These are phyloP conservation scores for Colaptes auratus DNA, from an alignment of 2,113 vertebrate species.

Conservation along the genomic window DNA sequence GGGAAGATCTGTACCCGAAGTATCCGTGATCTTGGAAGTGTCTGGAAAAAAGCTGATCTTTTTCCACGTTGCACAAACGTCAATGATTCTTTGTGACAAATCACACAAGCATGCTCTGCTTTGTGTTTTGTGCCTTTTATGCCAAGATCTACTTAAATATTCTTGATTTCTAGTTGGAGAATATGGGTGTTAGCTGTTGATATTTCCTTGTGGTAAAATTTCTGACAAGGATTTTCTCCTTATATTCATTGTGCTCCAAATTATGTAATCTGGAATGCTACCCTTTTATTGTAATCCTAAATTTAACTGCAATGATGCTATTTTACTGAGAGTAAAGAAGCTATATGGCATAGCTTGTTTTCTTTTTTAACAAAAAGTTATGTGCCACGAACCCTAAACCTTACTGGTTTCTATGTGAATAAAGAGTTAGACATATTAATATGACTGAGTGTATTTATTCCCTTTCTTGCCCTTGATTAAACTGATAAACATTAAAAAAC, in stretches of 20 bases:
- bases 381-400: slow-evolving; percentile 45
- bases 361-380: slow-evolving; percentile 55
- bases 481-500: not conserved
- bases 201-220: slow-evolving; percentile 61
- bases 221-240: slow-evolving; percentile 62
- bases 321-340: slow-evolving; percentile 60
- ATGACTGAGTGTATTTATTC: not conserved
- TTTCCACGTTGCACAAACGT: slow-evolving; percentile 43
- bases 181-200: slow-evolving; percentile 46
- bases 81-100: slow-evolving; percentile 38
- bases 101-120: slow-evolving; percentile 42
- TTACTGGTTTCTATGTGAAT: slow-evolving; percentile 49
- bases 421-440: slow-evolving; percentile 30
- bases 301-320: slow-evolving; percentile 30
- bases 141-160: slow-evolving; percentile 11
- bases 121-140: slow-evolving; percentile 64
- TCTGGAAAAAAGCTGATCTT: not conserved
- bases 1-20: not conserved
- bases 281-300: slow-evolving; percentile 54
- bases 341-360: slow-evolving; percentile 62
- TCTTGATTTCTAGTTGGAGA: slow-evolving; percentile 58
- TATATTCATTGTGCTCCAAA: slow-evolving; percentile 60
- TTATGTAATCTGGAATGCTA: slow-evolving; percentile 59
- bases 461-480: not conserved
- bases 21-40: not conserved